Evolutionary conservation across 2,113 vertebrate species (phyloP).

Genomic region (Donacobius atricapilla): DNA sequence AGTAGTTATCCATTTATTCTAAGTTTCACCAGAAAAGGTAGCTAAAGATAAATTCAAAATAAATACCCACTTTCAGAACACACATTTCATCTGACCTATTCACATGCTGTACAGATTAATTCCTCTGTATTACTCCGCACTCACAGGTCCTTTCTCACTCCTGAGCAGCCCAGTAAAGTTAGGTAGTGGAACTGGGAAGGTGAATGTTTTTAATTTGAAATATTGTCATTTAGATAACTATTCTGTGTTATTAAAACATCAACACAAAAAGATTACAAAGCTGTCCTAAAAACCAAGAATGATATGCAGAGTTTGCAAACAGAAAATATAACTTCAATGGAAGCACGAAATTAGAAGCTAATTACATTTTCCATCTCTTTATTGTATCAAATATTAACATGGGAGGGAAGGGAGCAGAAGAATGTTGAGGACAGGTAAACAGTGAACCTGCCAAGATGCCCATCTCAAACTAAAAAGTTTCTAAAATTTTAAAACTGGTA

Average conservation of each 20-base stretch:
- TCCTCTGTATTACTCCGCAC: not conserved
- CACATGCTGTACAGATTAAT: not conserved
- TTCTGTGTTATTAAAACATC: not conserved
- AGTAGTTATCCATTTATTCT: not conserved
- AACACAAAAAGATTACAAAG: not conserved
- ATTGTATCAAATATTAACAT: not conserved
- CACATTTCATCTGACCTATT: not conserved
- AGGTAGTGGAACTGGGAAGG: not conserved
- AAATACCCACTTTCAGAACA: not conserved
- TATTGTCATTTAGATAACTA: not conserved
- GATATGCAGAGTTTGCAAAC: not conserved
- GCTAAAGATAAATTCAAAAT: not conserved
- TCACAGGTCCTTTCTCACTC: not conserved
- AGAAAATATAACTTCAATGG: not conserved
- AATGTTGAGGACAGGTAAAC: not conserved
- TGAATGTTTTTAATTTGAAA: not conserved
- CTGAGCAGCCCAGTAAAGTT: not conserved
- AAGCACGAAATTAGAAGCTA: not conserved
- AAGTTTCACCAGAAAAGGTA: not conserved
- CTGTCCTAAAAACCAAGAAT: not conserved
- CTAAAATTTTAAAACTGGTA: not conserved
- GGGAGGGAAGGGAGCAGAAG: not conserved
- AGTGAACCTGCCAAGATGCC: not conserved
- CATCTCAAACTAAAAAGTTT: not conserved
- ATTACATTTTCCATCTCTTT: not conserved